Base-by-base conservation (phyloP, 1,140 invertebrate genomes). In the Micrasema minimum region DNA sequence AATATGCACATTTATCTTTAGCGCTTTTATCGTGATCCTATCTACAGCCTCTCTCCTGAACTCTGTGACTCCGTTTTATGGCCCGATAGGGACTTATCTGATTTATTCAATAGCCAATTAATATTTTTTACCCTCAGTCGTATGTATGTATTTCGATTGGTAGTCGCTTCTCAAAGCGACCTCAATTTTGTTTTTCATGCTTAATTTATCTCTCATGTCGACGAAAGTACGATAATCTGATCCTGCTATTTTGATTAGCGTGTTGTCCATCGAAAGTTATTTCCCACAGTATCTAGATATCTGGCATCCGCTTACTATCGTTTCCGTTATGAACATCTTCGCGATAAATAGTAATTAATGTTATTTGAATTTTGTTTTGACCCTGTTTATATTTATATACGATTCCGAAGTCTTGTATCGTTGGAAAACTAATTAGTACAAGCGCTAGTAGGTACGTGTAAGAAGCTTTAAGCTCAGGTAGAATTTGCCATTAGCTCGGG, bases 91-190 rank as follows among this genome's bases (percentile, higher is more conserved):
- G 26, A 41, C 11, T 59, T 59, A 59, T 59, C 55, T 16, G 37
- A 59, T 59, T 59, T 59, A 59, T 59, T 41, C 38, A 23, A 23
- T 35, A 41, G 55, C 55, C 51, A 59, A 59, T 59, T 57, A 59
- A 31, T 31, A 7, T 59, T 59, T 59, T 59, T 41, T 59, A 59
- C 55, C 55, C 18, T 41, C 35, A 14, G 5, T 41, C 55, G 14
- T 18, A 12, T 59, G 20, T 59, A 14, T 22, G 53, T 18, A 16
- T 14, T 41, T 35, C 14, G 31, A 12, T 53, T 16, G 50, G 11
- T 11, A 3, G 18, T 12, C n/a, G 20, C 35, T 22, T 22, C 38
- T 41, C 12, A 12, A 38, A 55, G n/a, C 26, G 26, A 23, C n/a
- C 51, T 31, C 26, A 26, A 31, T n/a, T 12, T 26, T 12, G 7